These are phyloP conservation scores for Prionailurus bengalensis DNA, from an alignment of 2,113 vertebrate genomes.

Conservation along the genomic window DNA sequence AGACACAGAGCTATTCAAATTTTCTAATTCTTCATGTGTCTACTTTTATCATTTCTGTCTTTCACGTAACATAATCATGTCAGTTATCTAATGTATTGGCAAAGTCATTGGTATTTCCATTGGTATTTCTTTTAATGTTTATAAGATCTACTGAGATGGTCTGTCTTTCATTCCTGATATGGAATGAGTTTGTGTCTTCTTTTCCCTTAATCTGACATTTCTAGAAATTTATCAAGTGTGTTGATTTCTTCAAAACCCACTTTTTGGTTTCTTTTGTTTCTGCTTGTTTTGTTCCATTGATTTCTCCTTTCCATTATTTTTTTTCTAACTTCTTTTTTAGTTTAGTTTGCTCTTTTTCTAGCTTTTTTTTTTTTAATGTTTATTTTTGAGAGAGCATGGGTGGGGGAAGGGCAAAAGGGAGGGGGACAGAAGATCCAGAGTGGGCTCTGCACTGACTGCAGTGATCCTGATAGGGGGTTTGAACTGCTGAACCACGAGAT, in stretches of 20 bases:
- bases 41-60: neutral
- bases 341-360: slow-evolving; percentile 24
- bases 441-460: neutral
- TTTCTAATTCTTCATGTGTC: slow-evolving; percentile 3
- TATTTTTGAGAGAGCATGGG: neutral
- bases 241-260: neutral
- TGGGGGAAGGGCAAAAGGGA: neutral
- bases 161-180: neutral
- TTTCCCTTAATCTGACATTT: neutral
- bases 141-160: neutral
- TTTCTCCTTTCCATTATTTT: slow-evolving; percentile 25
- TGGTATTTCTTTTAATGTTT: neutral
- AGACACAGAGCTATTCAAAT: neutral
- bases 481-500: neutral
- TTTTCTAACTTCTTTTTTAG: neutral
- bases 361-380: neutral
- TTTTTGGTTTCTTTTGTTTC: slow-evolving; percentile 7
- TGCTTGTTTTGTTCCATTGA: neutral
- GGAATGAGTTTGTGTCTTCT: neutral
- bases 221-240: neutral
- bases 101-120: neutral
- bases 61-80: slow-evolving; percentile 17
- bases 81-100: neutral
- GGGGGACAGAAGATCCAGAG: neutral
- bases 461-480: neutral